Evolutionary conservation across 2,113 vertebrate genomes (phyloP), one percentile per base, ranked within the genome.

Genomic region (Fulmarus glacialis): DNA sequence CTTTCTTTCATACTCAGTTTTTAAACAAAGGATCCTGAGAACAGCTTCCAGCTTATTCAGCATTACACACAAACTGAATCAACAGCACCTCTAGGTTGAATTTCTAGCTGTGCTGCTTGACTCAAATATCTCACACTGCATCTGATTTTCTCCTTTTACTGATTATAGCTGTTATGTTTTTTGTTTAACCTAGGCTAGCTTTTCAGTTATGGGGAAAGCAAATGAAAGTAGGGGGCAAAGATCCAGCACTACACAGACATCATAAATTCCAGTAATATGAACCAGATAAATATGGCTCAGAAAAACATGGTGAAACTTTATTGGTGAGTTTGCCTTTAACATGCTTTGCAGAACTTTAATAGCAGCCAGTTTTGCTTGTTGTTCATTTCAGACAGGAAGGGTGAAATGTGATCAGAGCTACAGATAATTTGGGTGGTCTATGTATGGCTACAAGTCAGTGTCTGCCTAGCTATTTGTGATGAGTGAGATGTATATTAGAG

Each of bases 321-420:
- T 71, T 82, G 55, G 40, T 83, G 71, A 86, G 17, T 82, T 89
- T 92, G 38, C 48, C 67, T 82, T 87, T 72, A 85, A 93, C 85
- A 93, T 55, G 20, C 15, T 85, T 85, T 88, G 27, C 73, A 95
- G 73, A 71, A 62, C 16, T 88, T 87, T 85, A 83, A 55, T 45
- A 66, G 45, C n/a, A 84, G 55, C 7, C 29, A 48, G 15, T 92
- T 93, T 87, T 59, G 24, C 6, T 66, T 42, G 50, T 42, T 74
- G n/a, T 53, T 94, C 30, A 32, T 85, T 93, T 82, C 84, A 94
- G 63, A 82, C 60, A 91, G 47, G 64, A 96, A 95, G 93, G 81
- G 62, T 52, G 59, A 93, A 88, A 71, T 30, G 19, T 60, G 34
- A 75, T 75, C 58, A 83, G 30, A 92, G 27, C 22, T 78, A 40